Conservation (phyloP, 2,797 vertebrate species). For the Clarias laeviceps region DNA sequence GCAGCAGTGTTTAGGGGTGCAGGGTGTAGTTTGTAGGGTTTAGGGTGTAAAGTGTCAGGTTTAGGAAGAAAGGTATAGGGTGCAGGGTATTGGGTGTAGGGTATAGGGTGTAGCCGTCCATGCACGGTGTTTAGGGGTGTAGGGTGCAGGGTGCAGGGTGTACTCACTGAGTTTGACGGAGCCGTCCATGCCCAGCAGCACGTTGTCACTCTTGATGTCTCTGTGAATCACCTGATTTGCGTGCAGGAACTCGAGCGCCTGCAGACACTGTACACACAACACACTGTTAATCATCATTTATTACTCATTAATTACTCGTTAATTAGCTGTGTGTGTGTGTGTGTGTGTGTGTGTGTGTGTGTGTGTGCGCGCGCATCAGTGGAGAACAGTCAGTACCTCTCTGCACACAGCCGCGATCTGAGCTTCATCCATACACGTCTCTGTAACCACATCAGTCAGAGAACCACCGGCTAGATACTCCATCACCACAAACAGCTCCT, state of each 20-base stretch:
- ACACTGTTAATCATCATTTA: not conserved
- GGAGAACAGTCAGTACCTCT: constrained; percentile 76
- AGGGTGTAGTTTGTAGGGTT: not conserved
- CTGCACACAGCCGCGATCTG: constrained; percentile 97
- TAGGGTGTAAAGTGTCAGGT: no score
- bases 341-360: not conserved
- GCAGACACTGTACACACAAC: constrained; percentile 82
- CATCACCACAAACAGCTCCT: constrained; percentile 97
- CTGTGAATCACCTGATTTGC: constrained; percentile 98
- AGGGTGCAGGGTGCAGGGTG: not conserved
- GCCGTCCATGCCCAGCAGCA: constrained; percentile 97
- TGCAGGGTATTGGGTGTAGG: no score
- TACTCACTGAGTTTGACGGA: constrained; percentile 96
- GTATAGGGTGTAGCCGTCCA: no score
- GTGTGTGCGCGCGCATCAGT: not conserved
- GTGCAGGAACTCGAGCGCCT: constrained; percentile 95
- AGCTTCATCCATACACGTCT: constrained; percentile 98
- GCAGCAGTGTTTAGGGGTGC: not conserved
- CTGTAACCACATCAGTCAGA: constrained; percentile 96
- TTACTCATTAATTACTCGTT: not conserved
- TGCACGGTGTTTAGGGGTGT: no score
- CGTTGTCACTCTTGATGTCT: constrained; percentile 99
- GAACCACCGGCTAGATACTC: constrained; percentile 98
- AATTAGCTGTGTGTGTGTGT: not conserved
- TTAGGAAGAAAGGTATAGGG: no score